A percentile compares a stretch with the other conserved stretches of the same genome.
These are phyloP conservation scores for Cirrhinus molitorella DNA, from an alignment of 2,797 vertebrate genomes.

Conservation along the genomic window DNA sequence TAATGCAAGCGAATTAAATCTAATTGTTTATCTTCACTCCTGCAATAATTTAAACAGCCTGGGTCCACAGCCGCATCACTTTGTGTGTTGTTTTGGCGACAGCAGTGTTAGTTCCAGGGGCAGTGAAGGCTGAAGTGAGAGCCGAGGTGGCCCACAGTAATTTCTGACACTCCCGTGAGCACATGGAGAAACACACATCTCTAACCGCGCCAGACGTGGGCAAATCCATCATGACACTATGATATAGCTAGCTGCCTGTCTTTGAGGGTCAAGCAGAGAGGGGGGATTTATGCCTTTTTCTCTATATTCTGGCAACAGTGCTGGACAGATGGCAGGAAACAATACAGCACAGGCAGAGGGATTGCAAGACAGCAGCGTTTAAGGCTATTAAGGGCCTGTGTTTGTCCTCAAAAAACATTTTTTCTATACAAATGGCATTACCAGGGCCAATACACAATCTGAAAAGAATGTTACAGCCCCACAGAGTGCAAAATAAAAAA, in stretches of 20 bases:
- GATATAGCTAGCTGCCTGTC: conserved; percentile 39
- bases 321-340: conserved; percentile 73
- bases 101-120: conserved; percentile 3
- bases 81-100: conserved; percentile 4
- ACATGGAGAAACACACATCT: conserved; percentile 18
- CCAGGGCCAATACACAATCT: background rate
- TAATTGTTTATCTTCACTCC: conserved; percentile 31
- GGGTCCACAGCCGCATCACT: conserved; percentile 4
- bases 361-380: conserved; percentile 66
- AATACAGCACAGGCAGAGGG: conserved; percentile 72
- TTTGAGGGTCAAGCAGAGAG: conserved; percentile 64
- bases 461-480: conserved; percentile 3
- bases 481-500: background rate
- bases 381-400: conserved; percentile 64
- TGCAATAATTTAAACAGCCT: background rate
- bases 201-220: background rate
- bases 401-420: background rate
- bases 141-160: conserved; percentile 7
- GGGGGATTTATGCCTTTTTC: conserved; percentile 66
- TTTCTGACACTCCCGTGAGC: conserved; percentile 25
- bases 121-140: conserved; percentile 8
- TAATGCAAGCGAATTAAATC: conserved; percentile 18
- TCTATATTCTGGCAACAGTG: conserved; percentile 70
- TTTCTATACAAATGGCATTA: background rate
- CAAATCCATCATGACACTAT: conserved; percentile 40